Conservation (phyloP, 2,888 invertebrate genomes). For the Abscondita cerata region DNA sequence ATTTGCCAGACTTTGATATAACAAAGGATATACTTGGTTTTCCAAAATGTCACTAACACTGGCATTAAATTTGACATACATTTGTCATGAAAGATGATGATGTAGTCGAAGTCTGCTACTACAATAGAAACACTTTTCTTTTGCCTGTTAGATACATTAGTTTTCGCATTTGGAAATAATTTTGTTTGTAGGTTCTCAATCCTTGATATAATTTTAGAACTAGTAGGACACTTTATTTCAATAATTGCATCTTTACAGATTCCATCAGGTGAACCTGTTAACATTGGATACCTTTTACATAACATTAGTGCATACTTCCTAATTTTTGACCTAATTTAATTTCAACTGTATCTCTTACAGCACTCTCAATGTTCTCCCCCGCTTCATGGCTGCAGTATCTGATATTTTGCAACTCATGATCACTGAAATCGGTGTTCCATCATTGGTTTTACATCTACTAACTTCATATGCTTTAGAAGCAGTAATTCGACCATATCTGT, state of each 20-base stretch:
- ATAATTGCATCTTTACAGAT: not conserved
- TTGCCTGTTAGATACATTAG: no score
- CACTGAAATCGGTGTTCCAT: conserved; percentile 38
- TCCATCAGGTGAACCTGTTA: not conserved
- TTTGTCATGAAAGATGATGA: no score
- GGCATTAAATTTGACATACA: no score
- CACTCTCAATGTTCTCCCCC: no score
- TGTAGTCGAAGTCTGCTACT: no score
- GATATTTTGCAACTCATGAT: conserved; percentile 40
- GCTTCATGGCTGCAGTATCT: conserved; percentile 33
- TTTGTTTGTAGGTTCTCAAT: no score
- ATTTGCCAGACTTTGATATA: not conserved
- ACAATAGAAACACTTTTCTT: no score
- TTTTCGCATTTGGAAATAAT: no score
- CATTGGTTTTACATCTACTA: conserved; percentile 43
- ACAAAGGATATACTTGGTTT: not conserved
- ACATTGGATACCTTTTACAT: not conserved
- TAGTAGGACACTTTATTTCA: no score
- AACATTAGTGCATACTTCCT: not conserved
- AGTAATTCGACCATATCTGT: conserved; percentile 48
- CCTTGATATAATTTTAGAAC: no score
- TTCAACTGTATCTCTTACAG: not conserved
- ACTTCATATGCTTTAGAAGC: conserved; percentile 47
- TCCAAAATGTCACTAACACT: no score
- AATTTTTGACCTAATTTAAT: not conserved